A percentile compares a stretch with the other conserved stretches of the same genome.
Evolutionary conservation across 2,113 vertebrate genomes (phyloP).

Genomic region (Vulpes vulpes): DNA sequence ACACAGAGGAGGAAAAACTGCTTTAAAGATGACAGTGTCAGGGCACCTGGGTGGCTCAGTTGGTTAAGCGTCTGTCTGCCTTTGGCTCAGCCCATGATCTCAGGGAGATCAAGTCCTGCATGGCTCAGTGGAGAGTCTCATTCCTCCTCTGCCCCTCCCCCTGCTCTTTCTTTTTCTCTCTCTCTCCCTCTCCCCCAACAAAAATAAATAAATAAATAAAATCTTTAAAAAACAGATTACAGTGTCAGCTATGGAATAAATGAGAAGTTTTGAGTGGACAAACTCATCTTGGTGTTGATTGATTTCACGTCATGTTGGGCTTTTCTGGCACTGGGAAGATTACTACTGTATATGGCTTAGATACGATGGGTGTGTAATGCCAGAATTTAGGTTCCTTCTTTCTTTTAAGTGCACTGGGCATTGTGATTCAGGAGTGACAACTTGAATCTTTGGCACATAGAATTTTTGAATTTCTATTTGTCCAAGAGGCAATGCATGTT

Average conservation of each 20-base stretch:
- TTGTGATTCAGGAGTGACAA: not conserved
- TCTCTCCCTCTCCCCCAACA: too few relatives aligned
- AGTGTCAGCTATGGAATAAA: not conserved
- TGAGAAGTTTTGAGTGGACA: not conserved
- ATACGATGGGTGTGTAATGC: not conserved
- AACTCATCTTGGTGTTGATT: not conserved
- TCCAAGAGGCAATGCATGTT: not conserved
- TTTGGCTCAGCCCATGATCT: too few relatives aligned
- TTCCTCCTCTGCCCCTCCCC: too few relatives aligned
- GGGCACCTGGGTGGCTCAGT: too few relatives aligned
- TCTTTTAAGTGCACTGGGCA: not conserved
- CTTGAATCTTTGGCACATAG: not conserved
- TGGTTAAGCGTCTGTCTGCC: too few relatives aligned
- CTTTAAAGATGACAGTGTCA: not conserved
- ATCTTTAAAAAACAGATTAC: too few relatives aligned
- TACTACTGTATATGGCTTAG: not conserved
- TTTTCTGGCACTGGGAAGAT: not conserved
- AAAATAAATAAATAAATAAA: too few relatives aligned
- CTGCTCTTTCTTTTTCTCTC: too few relatives aligned
- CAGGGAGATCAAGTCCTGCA: too few relatives aligned
- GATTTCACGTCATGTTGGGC: not conserved
- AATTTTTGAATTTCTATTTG: conserved; percentile 2
- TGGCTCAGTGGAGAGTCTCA: too few relatives aligned
- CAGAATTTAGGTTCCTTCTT: not conserved
- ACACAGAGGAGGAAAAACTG: not conserved